A percentile compares a stretch with the other conserved stretches of the same genome.
Evolutionary conservation across 2,888 invertebrate genomes (phyloP).

Genomic region (Lithodes maja): DNA sequence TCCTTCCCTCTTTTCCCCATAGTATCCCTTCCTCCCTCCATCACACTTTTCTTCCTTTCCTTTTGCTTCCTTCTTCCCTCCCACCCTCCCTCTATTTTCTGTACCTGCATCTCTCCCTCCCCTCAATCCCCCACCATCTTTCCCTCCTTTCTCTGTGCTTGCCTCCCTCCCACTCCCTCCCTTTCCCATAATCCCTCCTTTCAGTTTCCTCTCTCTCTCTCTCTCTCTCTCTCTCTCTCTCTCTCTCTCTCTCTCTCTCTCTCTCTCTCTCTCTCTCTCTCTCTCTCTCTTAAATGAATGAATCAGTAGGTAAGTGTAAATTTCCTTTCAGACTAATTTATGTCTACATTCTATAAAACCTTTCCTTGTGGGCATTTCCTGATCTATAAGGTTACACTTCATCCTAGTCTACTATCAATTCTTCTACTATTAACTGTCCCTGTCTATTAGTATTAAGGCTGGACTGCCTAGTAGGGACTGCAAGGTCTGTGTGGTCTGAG

Average conservation of each 20-base stretch:
- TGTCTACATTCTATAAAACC: no score
- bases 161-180: not conserved
- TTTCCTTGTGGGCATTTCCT: no score
- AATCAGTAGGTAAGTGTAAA: no score
- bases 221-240: not conserved
- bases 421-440: no score
- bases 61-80: not conserved
- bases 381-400: no score
- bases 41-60: not conserved
- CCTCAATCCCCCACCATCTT: not conserved
- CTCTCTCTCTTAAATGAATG: no score
- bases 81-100: not conserved
- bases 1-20: not conserved
- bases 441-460: no score
- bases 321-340: no score
- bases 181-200: not conserved
- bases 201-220: not conserved
- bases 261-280: no score
- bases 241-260: not conserved
- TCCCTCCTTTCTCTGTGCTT: not conserved
- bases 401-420: no score
- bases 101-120: not conserved
- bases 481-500: no score
- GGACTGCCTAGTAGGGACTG: no score
- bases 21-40: not conserved